Evolutionary conservation across 2,888 invertebrate genomes (phyloP), one percentile per base, ranked within the genome.

Genomic region (Leptinotarsa haldemani): DNA sequence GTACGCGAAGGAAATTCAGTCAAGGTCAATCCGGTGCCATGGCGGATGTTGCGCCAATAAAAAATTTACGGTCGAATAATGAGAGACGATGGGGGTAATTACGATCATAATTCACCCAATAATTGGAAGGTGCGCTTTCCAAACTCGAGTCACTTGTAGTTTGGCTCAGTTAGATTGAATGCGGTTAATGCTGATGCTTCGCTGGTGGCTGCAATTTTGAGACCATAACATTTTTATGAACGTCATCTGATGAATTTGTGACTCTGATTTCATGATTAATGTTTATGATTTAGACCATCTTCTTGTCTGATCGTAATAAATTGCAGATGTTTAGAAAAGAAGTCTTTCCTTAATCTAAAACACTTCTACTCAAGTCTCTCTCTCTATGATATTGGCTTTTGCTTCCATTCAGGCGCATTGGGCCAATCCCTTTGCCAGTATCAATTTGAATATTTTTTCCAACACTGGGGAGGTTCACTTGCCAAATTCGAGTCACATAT

Each of bases 1-100:
- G 56, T 56, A 46, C 56, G 13, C 20, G 13, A 46, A 68, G 46
- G 56, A 56, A 68, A 68, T 20, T 68, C 68, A 68, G 68, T 68
- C 68, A 68, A 68, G 68, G 68, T 56, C 68, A 68, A 16, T 68
- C 30, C 56, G 53, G 56, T 30, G 65, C 18, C 25, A 22, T 61
- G 15, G 25, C 53, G 53, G 67, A 48, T 66, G 66, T 25, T 47
- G 52, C 68, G 52, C 56, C 40, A 56, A 56, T 56, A 56, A 30
- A 47, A 50, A 65, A 46, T 18, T n/a, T 65, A 65, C 47, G 46
- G 47, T 20, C n/a, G 65, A 15, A 65, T 61, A 61, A 61, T 61
- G 25, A 61, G 16, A 61, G 56, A 61, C n/a, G 61, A 61, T 30
- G 61, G 61, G 5, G 61, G 61, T 61, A 61, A 61, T 61, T 61